These are phyloP conservation scores for Danaus chrysippus DNA, from an alignment of 2,888 invertebrate species.

Conservation along the genomic window DNA sequence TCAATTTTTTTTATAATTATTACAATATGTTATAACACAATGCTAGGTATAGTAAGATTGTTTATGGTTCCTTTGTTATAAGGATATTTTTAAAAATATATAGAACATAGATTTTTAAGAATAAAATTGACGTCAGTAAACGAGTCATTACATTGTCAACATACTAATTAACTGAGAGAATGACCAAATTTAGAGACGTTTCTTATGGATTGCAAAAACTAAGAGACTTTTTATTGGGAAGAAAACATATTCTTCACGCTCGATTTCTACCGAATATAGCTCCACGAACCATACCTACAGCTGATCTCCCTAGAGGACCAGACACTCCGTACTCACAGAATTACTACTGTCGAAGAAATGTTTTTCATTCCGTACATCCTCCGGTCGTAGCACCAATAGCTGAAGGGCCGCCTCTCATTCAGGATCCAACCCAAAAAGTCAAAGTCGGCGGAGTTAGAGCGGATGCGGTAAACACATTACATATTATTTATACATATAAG, in stretches of 20 bases:
- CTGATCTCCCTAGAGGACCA: constrained; percentile 57
- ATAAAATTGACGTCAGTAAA: not conserved
- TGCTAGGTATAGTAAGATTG: too few species aligned
- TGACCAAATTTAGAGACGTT: constrained; percentile 51
- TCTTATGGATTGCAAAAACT: constrained; percentile 46
- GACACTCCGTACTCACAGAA: constrained; percentile 52
- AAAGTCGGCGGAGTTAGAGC: constrained; percentile 39
- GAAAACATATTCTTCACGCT: constrained; percentile 48
- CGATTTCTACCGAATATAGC: constrained; percentile 53
- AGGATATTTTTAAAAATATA: not conserved
- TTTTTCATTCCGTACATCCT: constrained; percentile 52
- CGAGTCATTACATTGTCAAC: not conserved
- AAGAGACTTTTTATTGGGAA: constrained; percentile 56
- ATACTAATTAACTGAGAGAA: not conserved
- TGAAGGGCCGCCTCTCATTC: constrained; percentile 41
- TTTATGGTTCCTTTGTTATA: too few species aligned
- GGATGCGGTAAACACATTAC: constrained; percentile 40
- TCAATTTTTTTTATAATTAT: too few species aligned
- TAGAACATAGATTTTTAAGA: not conserved
- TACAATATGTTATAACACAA: too few species aligned
- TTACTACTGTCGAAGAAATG: constrained; percentile 50
- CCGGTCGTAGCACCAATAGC: constrained; percentile 63
- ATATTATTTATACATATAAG: too few species aligned
- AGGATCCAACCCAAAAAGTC: constrained; percentile 37
- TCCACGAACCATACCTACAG: constrained; percentile 54